Evolutionary conservation across 2,888 invertebrate genomes (phyloP), one percentile per base, ranked within the genome.

Genomic region (Calephelis perditalis): DNA sequence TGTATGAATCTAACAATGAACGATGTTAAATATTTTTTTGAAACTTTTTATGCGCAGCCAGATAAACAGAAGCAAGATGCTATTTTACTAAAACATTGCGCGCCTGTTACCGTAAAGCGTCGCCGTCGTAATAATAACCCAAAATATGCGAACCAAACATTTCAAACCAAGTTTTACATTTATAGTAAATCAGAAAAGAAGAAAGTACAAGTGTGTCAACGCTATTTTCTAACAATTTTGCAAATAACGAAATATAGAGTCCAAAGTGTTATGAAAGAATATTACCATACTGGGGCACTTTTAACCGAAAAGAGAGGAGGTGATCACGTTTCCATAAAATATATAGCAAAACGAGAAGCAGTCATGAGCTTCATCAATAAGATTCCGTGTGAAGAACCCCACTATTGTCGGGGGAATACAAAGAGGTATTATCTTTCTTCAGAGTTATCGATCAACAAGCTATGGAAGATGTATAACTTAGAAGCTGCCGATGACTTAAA

Each of bases 1-100:
- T 15, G n/a, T n/a, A n/a, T n/a, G n/a, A n/a, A n/a, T n/a, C n/a
- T n/a, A n/a, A n/a, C n/a, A n/a, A n/a, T n/a, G n/a, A n/a, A n/a
- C n/a, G n/a, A n/a, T n/a, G n/a, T n/a, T n/a, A n/a, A n/a, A n/a
- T n/a, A n/a, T n/a, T n/a, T n/a, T n/a, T n/a, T n/a, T n/a, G n/a
- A n/a, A n/a, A n/a, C n/a, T n/a, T n/a, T n/a, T n/a, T n/a, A n/a
- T n/a, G n/a, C n/a, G n/a, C n/a, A n/a, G n/a, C n/a, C n/a, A 52
- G 59, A 59, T 26, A 59, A 54, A 55, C 54, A 59, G 45, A 59
- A 54, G 44, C 59, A 59, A 55, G 59, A 59, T 54, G 55, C 55
- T 59, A 44, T 46, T n/a, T 49, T 59, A 44, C 55, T 59, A 59
- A 54, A 59, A 54, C 55, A 59, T 59, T 55, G 55, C 46, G 44